phyloP scores from a whole-genome alignment of 30 jellyfish, hydroid and myxozoan genomes.

The Cassiopea andromeda region DNA sequence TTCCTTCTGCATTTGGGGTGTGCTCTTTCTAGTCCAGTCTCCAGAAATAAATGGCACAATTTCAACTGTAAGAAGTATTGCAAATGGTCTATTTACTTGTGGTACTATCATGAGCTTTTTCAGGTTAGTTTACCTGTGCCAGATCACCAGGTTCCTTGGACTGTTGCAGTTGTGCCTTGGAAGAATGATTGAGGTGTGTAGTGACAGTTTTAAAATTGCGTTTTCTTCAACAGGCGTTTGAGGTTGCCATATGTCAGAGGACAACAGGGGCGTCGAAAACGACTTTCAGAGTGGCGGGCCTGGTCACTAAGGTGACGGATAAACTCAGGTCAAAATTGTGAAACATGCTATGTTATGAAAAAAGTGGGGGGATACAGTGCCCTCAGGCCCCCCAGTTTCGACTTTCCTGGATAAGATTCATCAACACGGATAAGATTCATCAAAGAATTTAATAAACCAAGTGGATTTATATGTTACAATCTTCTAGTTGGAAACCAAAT shows the following conservation, averaged over 20 bases:
- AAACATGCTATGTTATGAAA: too few species aligned
- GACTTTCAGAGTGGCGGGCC: too few species aligned
- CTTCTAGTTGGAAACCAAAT: too few species aligned
- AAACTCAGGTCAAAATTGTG: too few species aligned
- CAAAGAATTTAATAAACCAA: too few species aligned
- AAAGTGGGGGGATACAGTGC: too few species aligned
- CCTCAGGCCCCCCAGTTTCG: too few species aligned
- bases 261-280: too few species aligned
- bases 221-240: not conserved
- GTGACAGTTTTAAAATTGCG: not conserved
- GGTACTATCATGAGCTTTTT: constrained; percentile 89
- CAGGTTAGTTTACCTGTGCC: constrained; percentile 91
- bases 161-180: constrained; percentile 94
- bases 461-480: too few species aligned
- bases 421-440: too few species aligned
- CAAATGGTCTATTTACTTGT: constrained; percentile 86
- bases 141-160: constrained; percentile 88
- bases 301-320: too few species aligned
- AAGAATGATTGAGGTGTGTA: constrained; percentile 83
- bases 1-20: constrained; percentile 71
- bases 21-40: constrained; percentile 47
- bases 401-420: too few species aligned
- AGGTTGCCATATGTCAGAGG: not conserved
- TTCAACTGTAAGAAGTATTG: constrained; percentile 37
- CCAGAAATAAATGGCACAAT: constrained; percentile 9